Conservation (phyloP, 2,797 vertebrate genomes). For the Manis javanica region DNA sequence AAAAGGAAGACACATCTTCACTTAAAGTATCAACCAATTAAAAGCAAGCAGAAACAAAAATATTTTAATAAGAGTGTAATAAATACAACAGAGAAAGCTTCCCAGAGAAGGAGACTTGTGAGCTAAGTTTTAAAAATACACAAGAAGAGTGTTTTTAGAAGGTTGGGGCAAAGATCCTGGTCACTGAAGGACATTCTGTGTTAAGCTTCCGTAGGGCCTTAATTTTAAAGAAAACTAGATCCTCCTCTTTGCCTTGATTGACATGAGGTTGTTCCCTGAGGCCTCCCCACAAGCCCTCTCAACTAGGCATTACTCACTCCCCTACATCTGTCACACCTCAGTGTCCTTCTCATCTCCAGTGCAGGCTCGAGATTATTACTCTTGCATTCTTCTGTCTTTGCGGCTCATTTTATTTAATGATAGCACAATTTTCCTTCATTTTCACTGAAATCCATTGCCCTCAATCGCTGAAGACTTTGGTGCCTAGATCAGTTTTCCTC, state of each 20-base stretch:
- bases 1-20: constrained; percentile 42
- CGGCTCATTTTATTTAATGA: background rate
- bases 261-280: background rate
- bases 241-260: background rate
- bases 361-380: background rate
- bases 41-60: constrained; percentile 29
- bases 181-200: background rate
- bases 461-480: background rate
- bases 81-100: constrained; percentile 37
- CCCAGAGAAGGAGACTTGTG: background rate
- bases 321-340: background rate
- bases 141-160: background rate
- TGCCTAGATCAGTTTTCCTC: background rate
- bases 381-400: background rate
- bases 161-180: background rate
- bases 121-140: constrained; percentile 28
- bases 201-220: background rate
- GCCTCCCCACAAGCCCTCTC: background rate
- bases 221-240: constrained; percentile 1
- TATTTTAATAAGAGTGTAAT: background rate
- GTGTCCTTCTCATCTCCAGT: background rate
- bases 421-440: background rate
- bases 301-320: background rate
- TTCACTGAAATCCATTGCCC: background rate
- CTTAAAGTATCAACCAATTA: constrained; percentile 5